Conservation (phyloP, 1,140 invertebrate genomes). For the Trachelipus rathkii region DNA sequence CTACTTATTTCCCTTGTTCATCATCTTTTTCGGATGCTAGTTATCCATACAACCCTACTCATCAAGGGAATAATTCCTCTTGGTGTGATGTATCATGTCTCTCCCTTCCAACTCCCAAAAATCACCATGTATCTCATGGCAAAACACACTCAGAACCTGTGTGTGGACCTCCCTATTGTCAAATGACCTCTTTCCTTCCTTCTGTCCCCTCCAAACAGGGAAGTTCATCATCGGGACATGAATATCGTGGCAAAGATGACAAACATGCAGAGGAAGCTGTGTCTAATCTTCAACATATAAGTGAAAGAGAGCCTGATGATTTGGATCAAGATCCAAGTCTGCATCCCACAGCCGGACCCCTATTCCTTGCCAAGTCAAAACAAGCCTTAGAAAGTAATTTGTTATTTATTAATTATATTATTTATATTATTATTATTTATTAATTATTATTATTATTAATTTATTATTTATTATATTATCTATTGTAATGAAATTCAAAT, state of each 20-base stretch:
- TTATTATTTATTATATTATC: no score
- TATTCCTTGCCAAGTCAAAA: conserved; percentile 93
- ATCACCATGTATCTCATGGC: neutral
- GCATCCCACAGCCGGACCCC: conserved; percentile 88
- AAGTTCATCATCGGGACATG: neutral
- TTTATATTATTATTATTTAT: no score
- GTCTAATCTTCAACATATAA: conserved; percentile 93
- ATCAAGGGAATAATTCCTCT: neutral
- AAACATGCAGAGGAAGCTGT: conserved; percentile 63
- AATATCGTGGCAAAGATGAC: conserved; percentile 14
- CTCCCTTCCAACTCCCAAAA: conserved; percentile 5
- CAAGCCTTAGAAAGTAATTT: conserved; percentile 75
- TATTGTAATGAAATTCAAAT: no score
- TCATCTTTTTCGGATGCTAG: neutral
- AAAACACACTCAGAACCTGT: conserved; percentile 9
- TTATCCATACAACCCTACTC: neutral
- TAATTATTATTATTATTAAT: no score
- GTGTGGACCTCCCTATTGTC: neutral
- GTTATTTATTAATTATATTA: no score
- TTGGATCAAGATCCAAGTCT: conserved; percentile 91
- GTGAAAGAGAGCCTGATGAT: conserved; percentile 92
- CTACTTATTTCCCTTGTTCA: neutral
- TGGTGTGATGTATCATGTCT: conserved; percentile 10
- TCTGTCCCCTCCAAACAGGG: conserved; percentile 11
- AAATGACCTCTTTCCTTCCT: neutral